Evolutionary conservation across 2,888 invertebrate genomes (phyloP).

Genomic region (Altica lythri): DNA sequence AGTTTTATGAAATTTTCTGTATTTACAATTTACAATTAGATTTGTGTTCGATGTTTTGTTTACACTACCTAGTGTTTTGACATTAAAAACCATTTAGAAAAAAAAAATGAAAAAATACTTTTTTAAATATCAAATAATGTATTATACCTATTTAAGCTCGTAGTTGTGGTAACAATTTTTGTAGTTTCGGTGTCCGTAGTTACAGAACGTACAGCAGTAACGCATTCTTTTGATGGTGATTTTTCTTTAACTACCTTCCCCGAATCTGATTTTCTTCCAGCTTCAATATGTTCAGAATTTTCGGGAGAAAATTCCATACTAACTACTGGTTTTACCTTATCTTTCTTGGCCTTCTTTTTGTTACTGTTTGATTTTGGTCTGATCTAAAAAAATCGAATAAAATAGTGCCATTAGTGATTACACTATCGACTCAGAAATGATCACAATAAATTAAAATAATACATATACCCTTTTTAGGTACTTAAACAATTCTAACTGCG

Average conservation of each 20-base stretch:
- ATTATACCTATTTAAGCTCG: slow-evolving; percentile 48
- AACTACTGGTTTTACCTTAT: slow-evolving; percentile 35
- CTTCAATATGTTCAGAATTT: slow-evolving; percentile 21
- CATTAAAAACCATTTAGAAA: too few relatives aligned
- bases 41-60: too few relatives aligned
- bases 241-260: slow-evolving; percentile 28
- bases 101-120: neutral
- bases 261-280: slow-evolving; percentile 20
- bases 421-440: too few relatives aligned
- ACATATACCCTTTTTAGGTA: too few relatives aligned
- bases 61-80: too few relatives aligned
- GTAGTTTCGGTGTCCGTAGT: slow-evolving; percentile 50
- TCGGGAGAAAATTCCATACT: slow-evolving; percentile 27
- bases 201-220: slow-evolving; percentile 43
- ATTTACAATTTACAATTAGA: too few relatives aligned
- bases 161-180: slow-evolving; percentile 49
- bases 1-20: too few relatives aligned
- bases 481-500: too few relatives aligned
- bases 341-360: slow-evolving; percentile 47
- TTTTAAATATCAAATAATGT: neutral
- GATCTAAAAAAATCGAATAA: slow-evolving; percentile 26
- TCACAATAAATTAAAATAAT: too few relatives aligned
- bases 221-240: slow-evolving; percentile 41
- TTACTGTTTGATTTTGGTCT: slow-evolving; percentile 41
- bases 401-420: too few relatives aligned